Conservation (phyloP, 92 coral and sea anemone genomes). For the Porites evermanni region DNA sequence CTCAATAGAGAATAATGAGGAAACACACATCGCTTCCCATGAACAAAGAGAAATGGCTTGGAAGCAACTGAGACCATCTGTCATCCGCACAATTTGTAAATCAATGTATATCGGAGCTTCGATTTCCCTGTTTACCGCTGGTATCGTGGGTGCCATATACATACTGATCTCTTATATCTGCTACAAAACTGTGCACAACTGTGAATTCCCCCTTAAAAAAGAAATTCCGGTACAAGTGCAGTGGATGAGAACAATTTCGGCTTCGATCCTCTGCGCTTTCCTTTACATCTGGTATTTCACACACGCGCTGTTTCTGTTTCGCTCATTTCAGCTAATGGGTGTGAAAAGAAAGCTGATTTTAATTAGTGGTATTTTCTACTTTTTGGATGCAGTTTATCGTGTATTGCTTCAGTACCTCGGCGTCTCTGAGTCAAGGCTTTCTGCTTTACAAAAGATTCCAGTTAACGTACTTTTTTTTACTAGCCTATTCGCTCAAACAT, state of each 20-base stretch:
- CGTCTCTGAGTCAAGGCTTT: not conserved
- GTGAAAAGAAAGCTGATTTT: constrained; percentile 2
- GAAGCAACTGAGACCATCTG: not conserved
- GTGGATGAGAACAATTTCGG: not conserved
- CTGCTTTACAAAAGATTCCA: not conserved
- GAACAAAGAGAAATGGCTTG: not conserved
- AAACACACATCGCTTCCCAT: not conserved
- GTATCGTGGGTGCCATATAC: not conserved
- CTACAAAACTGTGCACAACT: not conserved
- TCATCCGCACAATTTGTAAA: not conserved
- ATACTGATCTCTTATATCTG: not conserved
- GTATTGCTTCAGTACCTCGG: not conserved
- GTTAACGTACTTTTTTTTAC: not conserved
- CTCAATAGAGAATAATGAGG: not conserved
- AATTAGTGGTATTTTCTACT: too few species aligned
- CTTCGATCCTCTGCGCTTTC: not conserved
- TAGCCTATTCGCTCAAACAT: not conserved
- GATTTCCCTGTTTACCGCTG: not conserved
- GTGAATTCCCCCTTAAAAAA: not conserved
- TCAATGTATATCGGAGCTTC: not conserved
- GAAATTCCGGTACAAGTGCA: not conserved
- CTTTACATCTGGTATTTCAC: not conserved
- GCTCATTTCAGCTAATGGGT: constrained; percentile 4
- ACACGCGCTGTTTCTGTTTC: not conserved
- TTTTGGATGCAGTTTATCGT: not conserved